Percentiles rank a stretch among this genome's conserved stretches.
Conservation (phyloP, 2,113 vertebrate genomes). For the Polypterus senegalus region DNA sequence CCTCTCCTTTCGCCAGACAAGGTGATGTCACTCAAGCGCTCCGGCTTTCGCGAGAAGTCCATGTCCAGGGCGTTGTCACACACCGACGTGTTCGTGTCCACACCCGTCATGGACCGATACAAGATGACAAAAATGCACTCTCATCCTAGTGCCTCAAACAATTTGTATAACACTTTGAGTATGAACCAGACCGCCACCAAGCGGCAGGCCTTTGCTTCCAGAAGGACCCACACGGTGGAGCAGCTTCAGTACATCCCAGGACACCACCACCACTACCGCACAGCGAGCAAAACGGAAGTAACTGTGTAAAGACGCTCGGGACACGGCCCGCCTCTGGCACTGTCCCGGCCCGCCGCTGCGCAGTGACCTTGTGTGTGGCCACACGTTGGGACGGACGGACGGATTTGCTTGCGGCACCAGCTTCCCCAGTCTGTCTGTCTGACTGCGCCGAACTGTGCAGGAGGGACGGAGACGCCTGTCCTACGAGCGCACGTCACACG, state of each 20-base stretch:
- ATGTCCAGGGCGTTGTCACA: slow-evolving; percentile 87
- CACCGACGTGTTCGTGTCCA: slow-evolving; percentile 91
- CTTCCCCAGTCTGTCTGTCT: slow-evolving; percentile 28
- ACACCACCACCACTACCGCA: slow-evolving; percentile 89
- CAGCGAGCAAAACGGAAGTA: slow-evolving; percentile 97
- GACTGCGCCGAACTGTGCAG: slow-evolving; percentile 6
- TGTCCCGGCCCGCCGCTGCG: slow-evolving; percentile 34
- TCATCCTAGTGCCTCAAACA: slow-evolving; percentile 95
- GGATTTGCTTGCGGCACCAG: slow-evolving; percentile 31
- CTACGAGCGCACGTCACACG: not conserved
- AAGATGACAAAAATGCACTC: slow-evolving; percentile 98
- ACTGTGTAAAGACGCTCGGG: slow-evolving; percentile 66
- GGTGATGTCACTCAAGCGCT: slow-evolving; percentile 63
- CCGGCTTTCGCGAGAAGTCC: slow-evolving; percentile 72
- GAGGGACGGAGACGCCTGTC: slow-evolving; percentile 13
- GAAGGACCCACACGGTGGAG: slow-evolving; percentile 92
- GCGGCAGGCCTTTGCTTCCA: slow-evolving; percentile 91
- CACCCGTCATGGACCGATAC: slow-evolving; percentile 87
- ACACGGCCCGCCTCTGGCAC: slow-evolving; percentile 23
- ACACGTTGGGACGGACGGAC: slow-evolving; percentile 30
- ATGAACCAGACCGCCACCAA: slow-evolving; percentile 82
- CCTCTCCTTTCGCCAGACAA: slow-evolving; percentile 87
- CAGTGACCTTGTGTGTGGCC: slow-evolving; percentile 44
- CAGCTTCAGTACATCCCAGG: slow-evolving; percentile 90
- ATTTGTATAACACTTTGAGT: slow-evolving; percentile 80